A percentile compares a stretch with the other conserved stretches of the same genome.
These are phyloP conservation scores for Poeciliopsis paucimaculata DNA, from an alignment of 2,797 vertebrate species.

Conservation along the genomic window DNA sequence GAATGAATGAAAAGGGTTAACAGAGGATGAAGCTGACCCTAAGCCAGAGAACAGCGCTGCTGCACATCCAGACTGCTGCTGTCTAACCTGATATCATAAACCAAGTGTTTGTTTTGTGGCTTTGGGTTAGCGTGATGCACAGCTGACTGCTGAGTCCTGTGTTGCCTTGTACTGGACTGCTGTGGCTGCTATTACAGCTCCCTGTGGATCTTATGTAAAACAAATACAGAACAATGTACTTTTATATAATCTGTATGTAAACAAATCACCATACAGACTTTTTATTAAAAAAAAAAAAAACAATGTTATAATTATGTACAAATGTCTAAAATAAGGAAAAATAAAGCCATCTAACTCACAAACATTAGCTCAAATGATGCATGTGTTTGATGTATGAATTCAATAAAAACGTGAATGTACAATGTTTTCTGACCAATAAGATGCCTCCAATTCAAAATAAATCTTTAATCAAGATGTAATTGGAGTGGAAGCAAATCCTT, in stretches of 20 bases:
- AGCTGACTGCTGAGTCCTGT: constrained; percentile 58
- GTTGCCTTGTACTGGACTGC: constrained; percentile 86
- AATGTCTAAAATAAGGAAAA: constrained; percentile 71
- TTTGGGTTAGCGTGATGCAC: constrained; percentile 50
- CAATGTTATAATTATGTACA: constrained; percentile 87
- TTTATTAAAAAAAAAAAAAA: constrained; percentile 86
- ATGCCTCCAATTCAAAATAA: background rate
- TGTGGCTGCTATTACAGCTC: constrained; percentile 85
- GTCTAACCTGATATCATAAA: background rate
- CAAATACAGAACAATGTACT: constrained; percentile 42
- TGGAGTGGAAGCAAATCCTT: background rate
- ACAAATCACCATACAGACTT: constrained; percentile 77
- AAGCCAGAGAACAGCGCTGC: constrained; percentile 35
- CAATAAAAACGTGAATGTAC: constrained; percentile 33
- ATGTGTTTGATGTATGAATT: constrained; percentile 46
- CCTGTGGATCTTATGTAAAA: constrained; percentile 77
- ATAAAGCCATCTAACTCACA: constrained; percentile 74
- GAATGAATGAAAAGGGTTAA: background rate
- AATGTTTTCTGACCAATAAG: background rate
- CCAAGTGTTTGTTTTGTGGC: background rate
- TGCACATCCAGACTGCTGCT: constrained; percentile 43
- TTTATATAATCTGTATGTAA: constrained; percentile 75
- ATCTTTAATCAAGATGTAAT: constrained; percentile 3
- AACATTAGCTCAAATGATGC: constrained; percentile 57
- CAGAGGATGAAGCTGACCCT: constrained; percentile 34